A percentile compares a stretch with the other conserved stretches of the same genome.
phyloP scores from a whole-genome alignment of 2,888 invertebrate genomes.

The Trisateles emortualis region DNA sequence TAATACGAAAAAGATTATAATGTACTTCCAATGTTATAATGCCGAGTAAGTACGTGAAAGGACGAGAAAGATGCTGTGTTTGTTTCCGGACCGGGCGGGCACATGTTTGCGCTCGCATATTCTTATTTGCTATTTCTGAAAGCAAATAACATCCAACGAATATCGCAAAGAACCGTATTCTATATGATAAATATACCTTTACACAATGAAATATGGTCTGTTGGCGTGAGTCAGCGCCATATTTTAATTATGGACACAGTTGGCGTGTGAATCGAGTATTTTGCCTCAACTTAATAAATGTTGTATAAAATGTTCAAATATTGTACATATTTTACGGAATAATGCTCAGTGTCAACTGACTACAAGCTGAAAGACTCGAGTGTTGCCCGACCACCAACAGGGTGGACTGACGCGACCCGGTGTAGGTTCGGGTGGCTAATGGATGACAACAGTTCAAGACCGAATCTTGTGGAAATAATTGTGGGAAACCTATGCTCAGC shows the following conservation, averaged over 20 bases:
- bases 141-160: conserved; percentile 53
- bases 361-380: too few species aligned
- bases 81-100: conserved; percentile 28
- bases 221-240: neutral
- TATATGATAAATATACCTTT: conserved; percentile 4
- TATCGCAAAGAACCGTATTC: conserved; percentile 17
- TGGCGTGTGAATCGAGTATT: conserved; percentile 1
- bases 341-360: too few species aligned
- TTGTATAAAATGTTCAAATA: neutral
- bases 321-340: too few species aligned
- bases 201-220: conserved; percentile 3
- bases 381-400: too few species aligned
- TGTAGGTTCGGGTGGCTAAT: too few species aligned
- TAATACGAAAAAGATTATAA: conserved; percentile 6
- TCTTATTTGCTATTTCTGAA: conserved; percentile 63
- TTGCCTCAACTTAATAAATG: neutral
- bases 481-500: too few species aligned
- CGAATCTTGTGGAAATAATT: too few species aligned
- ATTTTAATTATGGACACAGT: conserved; percentile 6
- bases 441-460: too few species aligned
- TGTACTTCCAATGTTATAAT: conserved; percentile 23
- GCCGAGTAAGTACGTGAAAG: conserved; percentile 25
- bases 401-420: too few species aligned
- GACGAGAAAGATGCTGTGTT: conserved; percentile 24
- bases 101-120: conserved; percentile 62